phyloP scores from a whole-genome alignment of 2,797 vertebrate genomes.

The Simalia tracyae region DNA sequence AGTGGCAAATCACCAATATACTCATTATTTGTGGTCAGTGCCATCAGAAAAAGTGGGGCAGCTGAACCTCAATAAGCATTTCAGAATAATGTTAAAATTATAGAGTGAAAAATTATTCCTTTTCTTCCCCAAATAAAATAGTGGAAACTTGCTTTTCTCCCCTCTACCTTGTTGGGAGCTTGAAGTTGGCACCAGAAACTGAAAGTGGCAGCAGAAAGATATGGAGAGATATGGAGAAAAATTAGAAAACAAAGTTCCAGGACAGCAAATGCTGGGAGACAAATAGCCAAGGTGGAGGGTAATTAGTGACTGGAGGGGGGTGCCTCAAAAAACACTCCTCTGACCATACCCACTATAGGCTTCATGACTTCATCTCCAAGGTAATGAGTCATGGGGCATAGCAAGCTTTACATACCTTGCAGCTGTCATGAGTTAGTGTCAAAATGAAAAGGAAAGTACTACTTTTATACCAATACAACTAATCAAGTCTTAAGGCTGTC shows the following conservation, averaged over 20 bases:
- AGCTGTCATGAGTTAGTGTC: not conserved
- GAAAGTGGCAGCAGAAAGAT: not conserved
- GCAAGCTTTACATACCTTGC: not conserved
- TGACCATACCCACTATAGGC: not conserved
- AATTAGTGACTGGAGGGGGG: not conserved
- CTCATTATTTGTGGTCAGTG: not conserved
- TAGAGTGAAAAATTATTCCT: not conserved
- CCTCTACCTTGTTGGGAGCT: not conserved
- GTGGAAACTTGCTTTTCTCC: not conserved
- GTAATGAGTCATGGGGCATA: not conserved
- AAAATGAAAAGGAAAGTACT: not conserved
- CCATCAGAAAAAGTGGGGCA: not conserved
- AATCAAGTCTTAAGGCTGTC: not conserved
- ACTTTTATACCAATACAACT: not conserved
- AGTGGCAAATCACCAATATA: not conserved
- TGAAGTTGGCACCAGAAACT: not conserved
- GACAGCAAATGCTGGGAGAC: not conserved
- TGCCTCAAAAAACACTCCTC: not conserved
- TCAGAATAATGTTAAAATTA: not conserved
- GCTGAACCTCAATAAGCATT: not conserved
- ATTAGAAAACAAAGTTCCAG: not conserved
- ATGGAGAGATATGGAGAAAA: not conserved
- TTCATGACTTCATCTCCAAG: not conserved
- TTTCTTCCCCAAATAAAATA: not conserved
- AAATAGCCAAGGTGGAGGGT: not conserved